Base-by-base conservation (phyloP, 2,888 invertebrate species). In the Ichneumon xanthorius region DNA sequence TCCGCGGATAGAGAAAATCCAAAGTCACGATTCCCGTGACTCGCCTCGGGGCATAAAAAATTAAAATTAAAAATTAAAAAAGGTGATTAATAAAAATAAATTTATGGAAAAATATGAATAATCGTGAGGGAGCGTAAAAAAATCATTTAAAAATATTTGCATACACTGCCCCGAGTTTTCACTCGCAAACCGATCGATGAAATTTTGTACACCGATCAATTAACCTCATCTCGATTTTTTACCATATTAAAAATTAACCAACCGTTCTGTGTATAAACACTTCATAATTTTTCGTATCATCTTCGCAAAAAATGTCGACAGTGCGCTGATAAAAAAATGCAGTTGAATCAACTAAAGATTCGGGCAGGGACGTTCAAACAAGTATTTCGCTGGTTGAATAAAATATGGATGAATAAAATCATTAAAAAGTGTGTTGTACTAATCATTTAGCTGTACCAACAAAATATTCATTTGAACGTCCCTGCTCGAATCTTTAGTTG, bases 1-100 rank as follows among this genome's bases (percentile, higher is more conserved):
- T 68, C 4, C 7, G 1, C 14, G 5, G 48, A 37, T 67, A 77
- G 65, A 80, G 58, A 30, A 45, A 65, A 68, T 63, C 65, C 72
- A 40, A 72, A 71, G 50, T 67, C 75, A 26, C 55, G 58, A 75
- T 14, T 61, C 7, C 33, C 11, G 22, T 19, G 22, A 26, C 37
- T 75, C 30, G 30, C 1, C 45, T 45, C 26, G 1, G 4, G 9
- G 5, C 11, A 14, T 4, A 58, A 58, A 58, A 58, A 58, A 37
- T 33, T 14, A 53, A 65, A 65, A 48, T 30, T n/a, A 55, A 19
- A 55, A 19, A 7, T 5, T 9, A 2, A 14, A 45, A 14, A 45
- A 45, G 3, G 11, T 11, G 16, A 48, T 48, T 16, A 48, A 5
- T 16, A 48, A 48, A 48, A 48, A 48, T 48, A 16, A 14, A 4